phyloP scores from a whole-genome alignment of 2,888 invertebrate genomes.

The Sclerodermus sp. region DNA sequence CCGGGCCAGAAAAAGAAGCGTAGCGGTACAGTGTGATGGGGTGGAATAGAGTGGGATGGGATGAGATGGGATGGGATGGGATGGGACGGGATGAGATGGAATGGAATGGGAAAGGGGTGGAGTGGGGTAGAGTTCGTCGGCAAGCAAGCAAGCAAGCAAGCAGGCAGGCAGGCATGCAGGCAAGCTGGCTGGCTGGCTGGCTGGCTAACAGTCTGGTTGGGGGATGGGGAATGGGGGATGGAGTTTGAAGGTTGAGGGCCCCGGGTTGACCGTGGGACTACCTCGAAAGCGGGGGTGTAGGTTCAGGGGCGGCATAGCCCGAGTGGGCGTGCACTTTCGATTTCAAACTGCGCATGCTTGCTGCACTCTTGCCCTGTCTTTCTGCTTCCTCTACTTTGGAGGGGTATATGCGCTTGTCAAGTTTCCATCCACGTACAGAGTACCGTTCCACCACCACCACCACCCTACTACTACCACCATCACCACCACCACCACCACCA shows the following conservation, averaged over 20 bases:
- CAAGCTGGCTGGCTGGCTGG: no score
- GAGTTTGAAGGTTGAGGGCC: slow-evolving; percentile 53
- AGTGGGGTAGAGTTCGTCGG: no score
- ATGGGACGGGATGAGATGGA: no score
- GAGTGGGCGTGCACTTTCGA: slow-evolving; percentile 55
- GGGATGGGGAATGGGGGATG: slow-evolving; percentile 6
- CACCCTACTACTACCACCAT: not conserved
- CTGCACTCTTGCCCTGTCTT: slow-evolving; percentile 20
- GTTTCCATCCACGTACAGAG: slow-evolving; percentile 24
- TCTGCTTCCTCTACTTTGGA: slow-evolving; percentile 11
- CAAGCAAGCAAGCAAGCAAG: no score
- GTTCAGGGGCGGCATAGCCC: slow-evolving; percentile 45
- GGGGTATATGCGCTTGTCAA: slow-evolving; percentile 20
- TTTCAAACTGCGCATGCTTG: slow-evolving; percentile 52
- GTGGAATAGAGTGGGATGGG: no score
- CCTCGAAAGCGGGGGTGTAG: slow-evolving; percentile 48
- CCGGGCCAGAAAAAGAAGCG: no score
- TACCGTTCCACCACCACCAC: slow-evolving; percentile 12
- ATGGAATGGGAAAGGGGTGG: no score
- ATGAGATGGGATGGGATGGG: no score
- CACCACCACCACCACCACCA: slow-evolving; percentile 8
- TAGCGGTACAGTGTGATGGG: no score
- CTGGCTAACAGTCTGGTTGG: not conserved
- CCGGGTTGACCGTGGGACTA: slow-evolving; percentile 43
- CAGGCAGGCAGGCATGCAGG: no score